Percentiles rank a stretch among this genome's conserved stretches.
These are phyloP conservation scores for Agriopis leucophaearia DNA, from an alignment of 2,888 invertebrate genomes.

Conservation along the genomic window DNA sequence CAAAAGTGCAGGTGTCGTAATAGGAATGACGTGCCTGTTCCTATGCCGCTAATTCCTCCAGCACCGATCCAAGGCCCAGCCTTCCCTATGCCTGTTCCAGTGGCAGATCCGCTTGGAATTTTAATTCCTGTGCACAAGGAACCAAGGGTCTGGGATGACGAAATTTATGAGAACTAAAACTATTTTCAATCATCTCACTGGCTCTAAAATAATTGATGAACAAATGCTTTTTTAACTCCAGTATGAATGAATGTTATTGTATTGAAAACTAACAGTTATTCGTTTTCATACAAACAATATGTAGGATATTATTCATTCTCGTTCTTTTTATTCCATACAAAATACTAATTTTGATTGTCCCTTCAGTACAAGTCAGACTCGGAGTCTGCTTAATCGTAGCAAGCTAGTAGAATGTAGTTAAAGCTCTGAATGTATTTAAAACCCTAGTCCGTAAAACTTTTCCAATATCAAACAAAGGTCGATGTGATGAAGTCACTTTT, in stretches of 20 bases:
- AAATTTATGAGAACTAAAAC: neutral
- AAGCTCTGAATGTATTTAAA: neutral
- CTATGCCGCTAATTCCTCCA: slow-evolving; percentile 50
- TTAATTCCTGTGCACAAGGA: slow-evolving; percentile 18
- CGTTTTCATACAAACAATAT: too few species aligned
- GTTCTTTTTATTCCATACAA: too few species aligned
- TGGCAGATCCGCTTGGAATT: slow-evolving; percentile 5
- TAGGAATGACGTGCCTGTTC: slow-evolving; percentile 53
- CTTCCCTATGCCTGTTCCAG: slow-evolving; percentile 21
- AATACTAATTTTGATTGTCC: too few species aligned
- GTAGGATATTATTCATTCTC: too few species aligned
- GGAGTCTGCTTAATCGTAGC: too few species aligned
- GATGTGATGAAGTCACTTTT: slow-evolving; percentile 16
- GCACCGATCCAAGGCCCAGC: slow-evolving; percentile 25
- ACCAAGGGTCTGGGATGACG: slow-evolving; percentile 7
- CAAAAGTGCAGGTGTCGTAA: slow-evolving; percentile 68
- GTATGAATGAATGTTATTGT: neutral
- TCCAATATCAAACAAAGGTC: slow-evolving; percentile 15
- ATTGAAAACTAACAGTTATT: too few species aligned
- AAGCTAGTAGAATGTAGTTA: neutral
- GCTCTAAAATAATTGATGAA: neutral
- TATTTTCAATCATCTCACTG: neutral
- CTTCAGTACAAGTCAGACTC: too few species aligned
- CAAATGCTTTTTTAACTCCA: neutral
- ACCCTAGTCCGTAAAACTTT: neutral